Evolutionary conservation across 2,113 vertebrate genomes (phyloP), one percentile per base, ranked within the genome.

Genomic region (Lycocorax pyrrhopterus): DNA sequence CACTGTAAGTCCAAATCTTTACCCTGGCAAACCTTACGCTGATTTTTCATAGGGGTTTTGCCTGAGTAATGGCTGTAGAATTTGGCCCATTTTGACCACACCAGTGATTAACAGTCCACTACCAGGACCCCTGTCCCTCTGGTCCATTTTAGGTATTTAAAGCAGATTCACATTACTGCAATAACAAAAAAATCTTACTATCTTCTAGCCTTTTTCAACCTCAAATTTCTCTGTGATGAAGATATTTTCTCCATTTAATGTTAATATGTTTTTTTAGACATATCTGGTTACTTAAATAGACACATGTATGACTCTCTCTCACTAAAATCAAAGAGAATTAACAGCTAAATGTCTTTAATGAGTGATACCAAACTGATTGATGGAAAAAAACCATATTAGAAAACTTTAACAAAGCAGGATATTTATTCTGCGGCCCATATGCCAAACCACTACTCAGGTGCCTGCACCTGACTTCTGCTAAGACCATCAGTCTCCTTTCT

Each of bases 1-100:
- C 76, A 82, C 85, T 93, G 52, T 8, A 92, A 81, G 49, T 89
- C 79, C 64, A 96, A 95, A 92, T 94, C 93, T 96, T 96, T 94
- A 94, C 79, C 80, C 96, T 93, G 93, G 96, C 96, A 96, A 95
- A 87, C 10, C 32, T 69, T 29, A 62, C 1, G 7, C 62, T 68
- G 90, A 90, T 92, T 93, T 96, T 96, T 93, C 88, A 86, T 27
- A 23, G 62, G 41, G 53, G 16, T 92, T 90, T 92, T 76, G 60
- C 64, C 53, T 95, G 66, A 84, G 41, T 96, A 90, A 94, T 75
- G 69, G 41, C 27, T 90, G 37, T 84, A 93, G 88, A 90, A 89
- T 90, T 82, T 96, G 88, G 88, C 73, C 83, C 69, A 69, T 69
- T 92, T 92, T 95, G 83, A 90, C 63, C 49, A 66, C 26, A 39